Percentiles rank a stretch among this genome's conserved stretches.
phyloP scores from a whole-genome alignment of 2,797 vertebrate genomes.

The Rhinogobio ventralis region DNA sequence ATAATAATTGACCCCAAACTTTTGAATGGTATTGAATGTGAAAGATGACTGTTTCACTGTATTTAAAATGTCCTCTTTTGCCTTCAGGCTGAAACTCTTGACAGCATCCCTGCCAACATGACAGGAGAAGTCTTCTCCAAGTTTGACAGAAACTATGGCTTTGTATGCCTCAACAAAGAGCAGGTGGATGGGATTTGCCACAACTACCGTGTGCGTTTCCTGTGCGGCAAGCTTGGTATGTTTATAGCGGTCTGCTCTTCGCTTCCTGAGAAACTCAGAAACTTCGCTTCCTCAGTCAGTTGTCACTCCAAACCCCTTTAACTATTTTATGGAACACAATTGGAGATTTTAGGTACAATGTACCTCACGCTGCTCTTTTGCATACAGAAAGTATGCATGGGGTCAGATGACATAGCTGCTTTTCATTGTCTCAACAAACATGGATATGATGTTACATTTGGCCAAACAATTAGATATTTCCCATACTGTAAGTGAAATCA shows the following conservation, averaged over 20 bases:
- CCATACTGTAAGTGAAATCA: not conserved
- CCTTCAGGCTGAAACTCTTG: conserved; percentile 82
- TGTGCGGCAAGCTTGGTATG: conserved; percentile 92
- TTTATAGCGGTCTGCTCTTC: conserved; percentile 26
- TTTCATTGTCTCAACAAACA: not conserved
- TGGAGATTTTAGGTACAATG: not conserved
- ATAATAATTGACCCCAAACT: too few species aligned
- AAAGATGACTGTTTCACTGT: not conserved
- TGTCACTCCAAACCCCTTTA: not conserved
- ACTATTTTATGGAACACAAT: not conserved
- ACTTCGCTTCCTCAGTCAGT: too few species aligned
- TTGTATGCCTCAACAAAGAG: conserved; percentile 87
- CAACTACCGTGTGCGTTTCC: conserved; percentile 91
- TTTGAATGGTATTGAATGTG: not conserved
- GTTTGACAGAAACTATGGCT: conserved; percentile 86
- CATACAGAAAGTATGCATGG: not conserved
- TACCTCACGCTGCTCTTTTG: not conserved
- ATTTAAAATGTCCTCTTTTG: conserved; percentile 18
- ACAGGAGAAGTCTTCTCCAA: conserved; percentile 88
- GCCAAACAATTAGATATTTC: not conserved
- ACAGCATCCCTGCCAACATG: conserved; percentile 80
- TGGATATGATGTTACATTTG: not conserved
- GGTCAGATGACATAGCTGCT: not conserved
- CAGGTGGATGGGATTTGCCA: conserved; percentile 83
- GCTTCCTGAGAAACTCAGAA: not conserved